Base-by-base conservation (phyloP, 2,888 invertebrate species). In the Bruchidius siliquastri region DNA sequence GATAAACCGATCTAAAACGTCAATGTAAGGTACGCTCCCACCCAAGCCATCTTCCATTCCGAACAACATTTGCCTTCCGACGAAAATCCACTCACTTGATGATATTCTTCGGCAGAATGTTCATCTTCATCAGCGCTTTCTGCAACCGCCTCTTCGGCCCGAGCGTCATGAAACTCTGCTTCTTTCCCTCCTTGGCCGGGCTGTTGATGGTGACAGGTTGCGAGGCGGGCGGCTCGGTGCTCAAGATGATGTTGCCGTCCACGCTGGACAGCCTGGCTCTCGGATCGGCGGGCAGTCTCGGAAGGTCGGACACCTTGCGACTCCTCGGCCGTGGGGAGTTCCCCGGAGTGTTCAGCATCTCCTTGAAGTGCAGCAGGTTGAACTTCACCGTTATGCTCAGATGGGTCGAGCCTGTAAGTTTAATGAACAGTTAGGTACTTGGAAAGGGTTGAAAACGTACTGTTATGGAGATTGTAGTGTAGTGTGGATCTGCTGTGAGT, bases 361-460 rank as follows among this genome's bases (percentile, higher is more conserved):
- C 92, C 85, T 93, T 93, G 82, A 93, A 93, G 86, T 96, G 94
- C 84, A 98, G 90, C 82, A 99, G 90, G 89, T 99, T 99, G 83
- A 97, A 98, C 88, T 98, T 98, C 72, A 99, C 96, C 73, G 96
- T 96, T 80, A 99, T 95, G 86, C 96, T 96, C 76, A 99, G 89
- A 88, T 99, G 99, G 71, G 98, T 99, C 71, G 97, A 49, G 6
- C 49, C 49, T 49, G 49, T 3, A 49, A 49, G 18, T 49, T 49
- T 13, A 49, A 8, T 49, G 3, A 6, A 30, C 30, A 30, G n/a
- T n/a, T n/a, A n/a, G n/a, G n/a, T n/a, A n/a, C n/a, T n/a, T n/a
- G n/a, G n/a, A n/a, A n/a, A n/a, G n/a, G n/a, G n/a, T n/a, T n/a
- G n/a, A n/a, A n/a, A n/a, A n/a, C n/a, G n/a, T n/a, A n/a, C n/a